phyloP scores from a whole-genome alignment of 2,113 vertebrate species.

The Saccopteryx leptura region DNA sequence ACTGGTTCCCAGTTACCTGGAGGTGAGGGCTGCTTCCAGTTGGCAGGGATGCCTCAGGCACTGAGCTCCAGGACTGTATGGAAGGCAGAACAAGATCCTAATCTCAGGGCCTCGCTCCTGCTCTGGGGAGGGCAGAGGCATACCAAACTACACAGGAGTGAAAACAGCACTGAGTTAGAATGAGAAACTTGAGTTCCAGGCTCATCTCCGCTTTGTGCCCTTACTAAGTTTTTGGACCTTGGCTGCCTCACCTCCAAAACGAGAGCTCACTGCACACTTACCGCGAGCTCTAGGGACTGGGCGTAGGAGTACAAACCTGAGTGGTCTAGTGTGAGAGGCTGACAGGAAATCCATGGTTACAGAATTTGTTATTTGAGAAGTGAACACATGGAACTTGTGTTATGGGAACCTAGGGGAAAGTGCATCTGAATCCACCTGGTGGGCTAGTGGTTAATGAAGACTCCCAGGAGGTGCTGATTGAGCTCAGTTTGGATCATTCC shows the following conservation, averaged over 20 bases:
- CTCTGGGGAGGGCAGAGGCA: background rate
- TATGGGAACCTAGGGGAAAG: background rate
- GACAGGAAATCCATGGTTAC: background rate
- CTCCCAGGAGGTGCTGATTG: background rate
- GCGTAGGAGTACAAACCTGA: too few relatives aligned
- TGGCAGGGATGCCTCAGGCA: background rate
- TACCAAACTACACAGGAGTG: background rate
- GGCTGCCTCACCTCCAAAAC: background rate
- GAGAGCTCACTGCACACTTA: background rate
- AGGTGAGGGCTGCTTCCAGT: background rate
- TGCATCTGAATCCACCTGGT: background rate
- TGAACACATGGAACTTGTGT: background rate
- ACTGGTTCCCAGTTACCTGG: background rate
- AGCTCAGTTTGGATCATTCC: background rate
- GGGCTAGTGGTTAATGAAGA: background rate
- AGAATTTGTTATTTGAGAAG: background rate
- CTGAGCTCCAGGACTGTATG: background rate
- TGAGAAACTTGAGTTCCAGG: background rate
- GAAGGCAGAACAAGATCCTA: background rate
- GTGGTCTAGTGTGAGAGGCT: background rate
- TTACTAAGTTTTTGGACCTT: background rate
- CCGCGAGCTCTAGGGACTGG: background rate
- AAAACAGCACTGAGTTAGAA: background rate
- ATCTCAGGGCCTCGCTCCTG: background rate
- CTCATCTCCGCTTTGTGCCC: background rate